Evolutionary conservation across 2,888 invertebrate species (phyloP), one percentile per base, ranked within the genome.

Genomic region (Steinernema carpocapsae): DNA sequence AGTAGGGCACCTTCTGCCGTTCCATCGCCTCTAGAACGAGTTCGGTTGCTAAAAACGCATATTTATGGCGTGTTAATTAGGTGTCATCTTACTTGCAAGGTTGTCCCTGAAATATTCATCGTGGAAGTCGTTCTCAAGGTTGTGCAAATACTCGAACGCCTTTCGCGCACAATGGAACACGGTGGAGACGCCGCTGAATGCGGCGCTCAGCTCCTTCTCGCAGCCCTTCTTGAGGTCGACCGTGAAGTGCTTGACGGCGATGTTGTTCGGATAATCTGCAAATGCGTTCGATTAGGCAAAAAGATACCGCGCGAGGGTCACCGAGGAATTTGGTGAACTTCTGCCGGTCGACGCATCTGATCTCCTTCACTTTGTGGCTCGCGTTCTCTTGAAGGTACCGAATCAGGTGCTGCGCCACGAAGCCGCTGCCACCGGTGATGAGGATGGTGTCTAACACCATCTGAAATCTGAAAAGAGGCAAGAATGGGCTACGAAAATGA

Each of bases 391-490:
- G 77, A 7, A 85, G 79, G 29, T 80, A 76, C 26, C 77, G 76
- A 45, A 85, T 81, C 7, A 85, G 75, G 59, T 83, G 81, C 10
- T 78, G 78, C 24, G 83, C 85, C 42, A 86, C 74, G 14, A 86
- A 79, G 6, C 86, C 86, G 64, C 77, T 76, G n/a, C 83, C 86
- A 37, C 85, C 85, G 42, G 85, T 85, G 32, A 85, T 80, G 24
- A 79, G 84, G 10, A 85, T 80, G 24, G 79, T 80, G 32, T 76
- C 77, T 78, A 79, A 79, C 17, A 32, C 64, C 64, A 64, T 64
- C 43, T 14, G 10, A 64, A 12, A 72, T 72, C 72, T 37, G 37
- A 46, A 17, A 43, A 26, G 37, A 10, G 12, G 56, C 4, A 64
- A 64, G 26, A 12, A 26, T 26, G 22, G 56, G 14, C 19, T 26